phyloP scores from a whole-genome alignment of 1,140 invertebrate genomes.

The Diorhabda elongata region DNA sequence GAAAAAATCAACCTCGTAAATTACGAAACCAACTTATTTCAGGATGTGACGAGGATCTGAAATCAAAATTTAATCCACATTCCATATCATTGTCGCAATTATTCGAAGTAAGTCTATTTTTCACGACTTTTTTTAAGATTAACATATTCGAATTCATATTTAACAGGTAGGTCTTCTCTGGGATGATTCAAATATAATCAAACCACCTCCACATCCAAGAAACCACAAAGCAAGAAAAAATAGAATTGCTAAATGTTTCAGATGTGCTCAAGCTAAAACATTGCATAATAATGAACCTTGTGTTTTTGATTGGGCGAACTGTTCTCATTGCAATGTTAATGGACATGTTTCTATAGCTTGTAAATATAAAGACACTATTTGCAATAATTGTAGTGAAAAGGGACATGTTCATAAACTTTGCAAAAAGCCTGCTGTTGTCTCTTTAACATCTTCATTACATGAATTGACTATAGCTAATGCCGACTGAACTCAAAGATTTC shows the following conservation, averaged over 20 bases:
- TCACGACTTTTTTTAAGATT: too few species aligned
- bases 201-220: neutral
- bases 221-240: constrained; percentile 7
- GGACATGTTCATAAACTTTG: constrained; percentile 12
- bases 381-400: constrained; percentile 1
- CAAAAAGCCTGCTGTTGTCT: neutral
- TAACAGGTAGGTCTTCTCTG: neutral
- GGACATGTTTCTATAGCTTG: constrained; percentile 6
- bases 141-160: too few species aligned
- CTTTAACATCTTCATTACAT: too few species aligned
- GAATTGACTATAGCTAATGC: too few species aligned
- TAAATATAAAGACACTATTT: constrained; percentile 6
- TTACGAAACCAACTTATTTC: constrained; percentile 2
- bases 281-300: neutral
- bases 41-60: neutral
- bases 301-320: constrained; percentile 4
- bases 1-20: constrained; percentile 1
- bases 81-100: neutral
- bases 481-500: too few species aligned
- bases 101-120: constrained; percentile 1
- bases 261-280: neutral
- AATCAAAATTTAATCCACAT: neutral
- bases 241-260: constrained; percentile 6
- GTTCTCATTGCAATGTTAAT: neutral
- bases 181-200: neutral